Evolutionary conservation across 2,113 vertebrate genomes (phyloP).

Genomic region (Bambusicola thoracicus): DNA sequence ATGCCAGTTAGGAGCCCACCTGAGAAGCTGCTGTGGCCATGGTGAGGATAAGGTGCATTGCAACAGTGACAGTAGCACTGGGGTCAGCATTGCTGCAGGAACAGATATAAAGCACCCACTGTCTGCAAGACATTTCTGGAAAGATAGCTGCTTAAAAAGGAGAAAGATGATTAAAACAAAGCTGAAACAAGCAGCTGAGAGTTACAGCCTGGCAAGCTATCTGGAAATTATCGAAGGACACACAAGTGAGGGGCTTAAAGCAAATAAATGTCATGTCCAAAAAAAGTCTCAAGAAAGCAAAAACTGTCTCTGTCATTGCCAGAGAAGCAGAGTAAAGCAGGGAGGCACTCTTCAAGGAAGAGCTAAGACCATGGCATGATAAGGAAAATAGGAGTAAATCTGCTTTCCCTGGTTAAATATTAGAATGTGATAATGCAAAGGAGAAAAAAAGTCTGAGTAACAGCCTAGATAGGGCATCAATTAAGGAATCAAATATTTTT

Average conservation of each 20-base stretch:
- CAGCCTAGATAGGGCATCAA: not conserved
- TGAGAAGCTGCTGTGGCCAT: not conserved
- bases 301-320: not conserved
- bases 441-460: not conserved
- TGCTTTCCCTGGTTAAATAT: not conserved
- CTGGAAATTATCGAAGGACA: not conserved
- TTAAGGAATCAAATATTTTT: not conserved
- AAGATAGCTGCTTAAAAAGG: not conserved
- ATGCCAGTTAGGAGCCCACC: not conserved
- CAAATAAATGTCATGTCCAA: not conserved
- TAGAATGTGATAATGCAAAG: not conserved
- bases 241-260: not conserved
- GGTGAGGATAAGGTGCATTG: not conserved
- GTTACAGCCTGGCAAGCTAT: not conserved
- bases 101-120: not conserved
- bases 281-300: not conserved
- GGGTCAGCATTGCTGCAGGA: not conserved
- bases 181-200: not conserved
- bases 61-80: not conserved
- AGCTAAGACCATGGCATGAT: not conserved
- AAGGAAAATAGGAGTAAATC: not conserved
- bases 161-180: not conserved
- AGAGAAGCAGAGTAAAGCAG: not conserved
- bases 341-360: not conserved
- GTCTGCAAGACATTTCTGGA: not conserved